Evolutionary conservation across 2,113 vertebrate species (phyloP), one percentile per base, ranked within the genome.

Genomic region (Myrmophylax atrothorax): DNA sequence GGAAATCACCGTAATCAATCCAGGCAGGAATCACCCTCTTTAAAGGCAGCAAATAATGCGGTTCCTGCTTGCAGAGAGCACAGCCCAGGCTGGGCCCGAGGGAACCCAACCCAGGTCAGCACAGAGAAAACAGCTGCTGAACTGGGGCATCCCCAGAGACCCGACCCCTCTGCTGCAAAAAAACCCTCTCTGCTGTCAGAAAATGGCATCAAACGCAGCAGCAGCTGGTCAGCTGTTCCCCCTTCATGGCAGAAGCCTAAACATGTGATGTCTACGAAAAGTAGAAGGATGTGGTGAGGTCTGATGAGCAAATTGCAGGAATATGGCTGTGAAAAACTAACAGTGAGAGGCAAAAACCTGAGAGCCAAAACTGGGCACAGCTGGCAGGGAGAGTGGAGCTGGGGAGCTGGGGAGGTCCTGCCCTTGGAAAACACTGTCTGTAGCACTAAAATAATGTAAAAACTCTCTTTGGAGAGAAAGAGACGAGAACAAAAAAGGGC

Each of bases 231-330:
- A 38, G 47, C 50, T 66, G 22, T 64, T 60, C 60, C 25, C 33
- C 67, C 52, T 40, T 60, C 31, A 7, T 3, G n/a, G 40, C 47
- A 83, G 31, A 70, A 86, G 69, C 8, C 46, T 23, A 46, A 52
- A 73, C 0, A 10, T 0, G 1, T 3, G 38, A n/a, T 1, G 3
- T 3, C 68, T 40, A 49, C 38, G 24, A 13, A 37, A 80, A 19
- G 24, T 0, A 50, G 33, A 3, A 31, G 16, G 4, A 4, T 3
- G 17, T 10, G 15, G 3, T 9, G 49, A 44, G 28, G 35, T 60
- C 56, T 81, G 60, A 16, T 18, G 60, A 31, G 20, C 2, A 7
- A 66, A 79, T 4, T 17, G 44, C 44, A 85, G 44, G 59, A 76
- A 40, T 3, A 18, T 5, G 42, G 70, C 46, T 35, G 15, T 1